These are phyloP conservation scores for Acropora tenuis DNA, from an alignment of 64 coral and sea anemone genomes.

Conservation along the genomic window DNA sequence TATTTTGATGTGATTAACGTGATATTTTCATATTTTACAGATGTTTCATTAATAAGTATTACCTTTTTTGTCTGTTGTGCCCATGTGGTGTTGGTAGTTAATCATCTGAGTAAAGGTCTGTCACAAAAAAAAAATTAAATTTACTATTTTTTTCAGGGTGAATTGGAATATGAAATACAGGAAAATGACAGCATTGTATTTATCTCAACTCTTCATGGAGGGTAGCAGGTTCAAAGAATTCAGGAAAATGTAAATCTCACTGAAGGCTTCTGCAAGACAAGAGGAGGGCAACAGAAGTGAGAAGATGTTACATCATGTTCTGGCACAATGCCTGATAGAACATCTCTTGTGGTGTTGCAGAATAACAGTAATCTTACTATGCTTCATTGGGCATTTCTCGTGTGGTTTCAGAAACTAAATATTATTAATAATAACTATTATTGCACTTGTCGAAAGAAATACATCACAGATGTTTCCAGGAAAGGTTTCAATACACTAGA, in stretches of 20 bases:
- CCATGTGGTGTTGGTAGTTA: too few relatives aligned
- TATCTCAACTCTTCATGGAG: conserved; percentile 98
- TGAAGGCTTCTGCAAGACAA: background rate
- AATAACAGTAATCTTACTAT: too few relatives aligned
- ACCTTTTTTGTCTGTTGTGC: too few relatives aligned
- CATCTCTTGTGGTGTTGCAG: too few relatives aligned
- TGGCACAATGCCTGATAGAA: too few relatives aligned
- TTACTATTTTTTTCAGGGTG: conserved; percentile 74
- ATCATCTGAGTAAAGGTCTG: too few relatives aligned
- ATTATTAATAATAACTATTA: too few relatives aligned
- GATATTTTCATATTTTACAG: background rate
- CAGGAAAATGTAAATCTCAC: background rate
- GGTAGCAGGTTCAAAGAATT: conserved; percentile 38
- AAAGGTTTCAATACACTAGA: too few relatives aligned
- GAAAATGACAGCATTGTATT: conserved; percentile 93
- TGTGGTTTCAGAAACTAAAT: too few relatives aligned
- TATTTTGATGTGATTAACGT: background rate
- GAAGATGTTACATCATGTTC: background rate
- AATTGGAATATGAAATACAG: conserved; percentile 89
- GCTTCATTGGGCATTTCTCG: too few relatives aligned
- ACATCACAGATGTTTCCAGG: too few relatives aligned
- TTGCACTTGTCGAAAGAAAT: too few relatives aligned
- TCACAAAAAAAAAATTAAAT: background rate
- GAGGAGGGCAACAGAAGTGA: background rate
- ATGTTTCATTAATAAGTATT: background rate